These are phyloP conservation scores for Colaptes auratus DNA, from an alignment of 2,113 vertebrate species.

Conservation along the genomic window DNA sequence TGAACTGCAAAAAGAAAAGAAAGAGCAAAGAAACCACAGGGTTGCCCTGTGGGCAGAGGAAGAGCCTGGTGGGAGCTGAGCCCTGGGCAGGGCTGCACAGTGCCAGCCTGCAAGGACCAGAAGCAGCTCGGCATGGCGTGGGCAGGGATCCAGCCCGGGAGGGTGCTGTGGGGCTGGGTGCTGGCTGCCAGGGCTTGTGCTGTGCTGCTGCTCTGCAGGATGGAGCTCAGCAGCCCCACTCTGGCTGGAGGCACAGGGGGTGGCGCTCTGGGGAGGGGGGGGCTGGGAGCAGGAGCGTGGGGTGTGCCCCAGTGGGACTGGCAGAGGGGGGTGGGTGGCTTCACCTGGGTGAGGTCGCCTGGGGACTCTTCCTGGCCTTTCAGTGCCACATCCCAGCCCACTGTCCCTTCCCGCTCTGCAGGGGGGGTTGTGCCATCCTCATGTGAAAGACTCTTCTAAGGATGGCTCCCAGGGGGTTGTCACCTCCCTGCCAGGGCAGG, in stretches of 20 bases:
- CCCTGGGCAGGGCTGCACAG: not conserved
- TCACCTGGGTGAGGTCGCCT: not conserved
- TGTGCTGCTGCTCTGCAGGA: not conserved
- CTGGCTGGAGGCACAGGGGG: accelerated
- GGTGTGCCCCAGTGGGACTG: not conserved
- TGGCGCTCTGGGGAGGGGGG: accelerated
- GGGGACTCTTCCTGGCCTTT: not conserved
- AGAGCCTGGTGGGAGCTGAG: accelerated
- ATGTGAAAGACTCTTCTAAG: not conserved
- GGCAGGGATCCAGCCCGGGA: accelerated
- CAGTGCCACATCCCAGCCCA: not conserved
- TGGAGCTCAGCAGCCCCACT: not conserved
- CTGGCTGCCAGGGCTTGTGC: not conserved
- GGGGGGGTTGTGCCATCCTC: not conserved
- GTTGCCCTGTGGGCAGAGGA: not conserved
- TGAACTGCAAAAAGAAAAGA: not conserved
- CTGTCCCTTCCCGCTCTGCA: accelerated
- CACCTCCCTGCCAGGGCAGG: not conserved
- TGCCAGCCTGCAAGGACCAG: not conserved
- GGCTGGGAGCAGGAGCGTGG: not conserved
- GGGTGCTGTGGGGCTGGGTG: not conserved
- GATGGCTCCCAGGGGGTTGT: not conserved
- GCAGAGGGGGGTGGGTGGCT: accelerated
- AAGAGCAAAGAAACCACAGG: not conserved
- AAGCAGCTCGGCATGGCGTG: not conserved